phyloP scores from a whole-genome alignment of 2,797 vertebrate species.

The Glossophaga mutica region DNA sequence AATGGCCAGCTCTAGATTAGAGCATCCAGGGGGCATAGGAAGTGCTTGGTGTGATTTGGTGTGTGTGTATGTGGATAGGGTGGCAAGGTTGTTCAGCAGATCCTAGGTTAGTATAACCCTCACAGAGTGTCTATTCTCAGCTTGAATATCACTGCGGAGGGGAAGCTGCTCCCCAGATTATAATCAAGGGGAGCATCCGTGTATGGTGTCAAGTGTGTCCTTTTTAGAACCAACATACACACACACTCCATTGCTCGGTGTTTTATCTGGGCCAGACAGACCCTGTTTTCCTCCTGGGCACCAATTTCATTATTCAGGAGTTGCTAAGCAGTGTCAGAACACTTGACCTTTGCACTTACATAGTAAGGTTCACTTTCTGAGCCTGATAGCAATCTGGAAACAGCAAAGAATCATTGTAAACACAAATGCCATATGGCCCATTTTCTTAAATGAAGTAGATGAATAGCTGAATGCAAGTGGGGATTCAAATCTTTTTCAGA shows the following conservation, averaged over 20 bases:
- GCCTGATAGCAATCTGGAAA: background rate
- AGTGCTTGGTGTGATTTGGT: background rate
- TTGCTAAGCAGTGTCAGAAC: background rate
- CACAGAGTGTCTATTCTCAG: background rate
- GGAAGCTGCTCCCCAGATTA: background rate
- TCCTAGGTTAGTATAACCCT: background rate
- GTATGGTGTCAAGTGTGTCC: background rate
- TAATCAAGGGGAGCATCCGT: background rate
- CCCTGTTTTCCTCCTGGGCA: background rate
- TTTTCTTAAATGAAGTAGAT: background rate
- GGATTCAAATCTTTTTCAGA: background rate
- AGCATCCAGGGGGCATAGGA: no score
- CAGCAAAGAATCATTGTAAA: background rate
- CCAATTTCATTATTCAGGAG: background rate
- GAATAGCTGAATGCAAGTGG: background rate
- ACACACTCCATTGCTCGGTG: background rate
- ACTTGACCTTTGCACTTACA: background rate
- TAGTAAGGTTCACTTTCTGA: background rate
- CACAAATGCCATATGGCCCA: background rate
- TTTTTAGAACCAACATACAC: background rate
- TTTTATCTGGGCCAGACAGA: background rate
- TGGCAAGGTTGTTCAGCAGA: background rate
- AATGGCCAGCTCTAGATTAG: background rate
- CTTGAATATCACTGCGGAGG: background rate
- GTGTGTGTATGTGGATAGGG: background rate